Conservation (phyloP, 2,113 vertebrate genomes). For the Amazona guildingii region DNA sequence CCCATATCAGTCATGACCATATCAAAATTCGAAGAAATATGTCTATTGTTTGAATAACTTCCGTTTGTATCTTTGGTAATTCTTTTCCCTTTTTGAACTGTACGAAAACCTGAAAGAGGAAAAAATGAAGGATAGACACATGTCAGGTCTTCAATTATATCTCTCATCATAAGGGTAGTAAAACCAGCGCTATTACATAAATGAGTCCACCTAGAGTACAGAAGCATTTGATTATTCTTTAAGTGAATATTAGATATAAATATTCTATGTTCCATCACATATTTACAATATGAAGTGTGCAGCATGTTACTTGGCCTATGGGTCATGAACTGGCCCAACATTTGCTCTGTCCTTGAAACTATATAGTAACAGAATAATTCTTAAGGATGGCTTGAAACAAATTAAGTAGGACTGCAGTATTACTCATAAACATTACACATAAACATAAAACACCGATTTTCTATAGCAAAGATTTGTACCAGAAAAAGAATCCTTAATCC, state of each 20-base stretch:
- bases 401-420: background rate
- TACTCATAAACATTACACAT: background rate
- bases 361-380: background rate
- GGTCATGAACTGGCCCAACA: background rate
- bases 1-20: background rate
- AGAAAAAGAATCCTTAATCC: slow-evolving; percentile 6
- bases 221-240: background rate
- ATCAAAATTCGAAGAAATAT: background rate
- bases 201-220: background rate
- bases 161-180: background rate
- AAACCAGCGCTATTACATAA: background rate
- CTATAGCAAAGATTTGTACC: background rate
- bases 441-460: background rate
- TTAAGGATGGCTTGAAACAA: background rate
- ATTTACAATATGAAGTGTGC: background rate
- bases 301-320: background rate
- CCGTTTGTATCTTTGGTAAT: background rate
- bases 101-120: background rate
- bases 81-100: background rate
- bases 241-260: background rate
- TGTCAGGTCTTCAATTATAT: background rate
- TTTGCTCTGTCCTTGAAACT: background rate
- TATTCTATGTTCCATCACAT: background rate
- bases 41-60: background rate
- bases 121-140: background rate